Evolutionary conservation across 2,888 invertebrate genomes (phyloP).

Genomic region (Metallyticus violacea): DNA sequence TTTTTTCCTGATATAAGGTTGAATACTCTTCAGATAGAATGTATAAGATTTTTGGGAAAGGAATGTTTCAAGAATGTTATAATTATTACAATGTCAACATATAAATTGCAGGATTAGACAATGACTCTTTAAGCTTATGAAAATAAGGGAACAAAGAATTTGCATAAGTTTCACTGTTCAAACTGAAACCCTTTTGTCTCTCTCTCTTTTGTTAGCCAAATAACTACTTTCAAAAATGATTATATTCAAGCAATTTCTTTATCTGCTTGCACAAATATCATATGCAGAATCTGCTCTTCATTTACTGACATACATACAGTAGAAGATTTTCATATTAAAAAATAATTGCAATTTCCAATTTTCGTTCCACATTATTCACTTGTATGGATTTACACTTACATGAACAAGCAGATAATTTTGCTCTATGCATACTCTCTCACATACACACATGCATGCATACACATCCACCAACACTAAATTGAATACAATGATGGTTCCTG

Average conservation of each 20-base stretch:
- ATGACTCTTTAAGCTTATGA: too few species aligned
- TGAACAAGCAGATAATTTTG: background rate
- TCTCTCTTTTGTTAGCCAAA: too few species aligned
- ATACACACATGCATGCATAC: background rate
- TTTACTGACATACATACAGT: background rate
- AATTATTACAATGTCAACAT: too few species aligned
- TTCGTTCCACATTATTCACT: background rate
- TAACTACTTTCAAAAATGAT: too few species aligned
- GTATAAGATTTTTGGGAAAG: too few species aligned
- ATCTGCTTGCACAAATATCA: background rate
- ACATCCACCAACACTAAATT: background rate
- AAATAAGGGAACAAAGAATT: too few species aligned
- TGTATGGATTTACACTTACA: background rate
- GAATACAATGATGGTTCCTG: background rate
- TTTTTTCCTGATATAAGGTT: too few species aligned
- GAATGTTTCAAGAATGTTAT: too few species aligned
- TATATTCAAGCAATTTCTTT: background rate
- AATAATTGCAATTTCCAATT: background rate
- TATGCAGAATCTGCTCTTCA: background rate
- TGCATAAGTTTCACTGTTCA: too few species aligned
- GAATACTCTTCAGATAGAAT: too few species aligned
- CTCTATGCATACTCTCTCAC: background rate
- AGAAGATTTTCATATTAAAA: background rate
- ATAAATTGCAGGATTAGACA: too few species aligned
- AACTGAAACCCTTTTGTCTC: too few species aligned